Percentiles rank a stretch among this genome's conserved stretches.
These are phyloP conservation scores for Ploceus nigricollis DNA, from an alignment of 2,113 vertebrate species.

Conservation along the genomic window DNA sequence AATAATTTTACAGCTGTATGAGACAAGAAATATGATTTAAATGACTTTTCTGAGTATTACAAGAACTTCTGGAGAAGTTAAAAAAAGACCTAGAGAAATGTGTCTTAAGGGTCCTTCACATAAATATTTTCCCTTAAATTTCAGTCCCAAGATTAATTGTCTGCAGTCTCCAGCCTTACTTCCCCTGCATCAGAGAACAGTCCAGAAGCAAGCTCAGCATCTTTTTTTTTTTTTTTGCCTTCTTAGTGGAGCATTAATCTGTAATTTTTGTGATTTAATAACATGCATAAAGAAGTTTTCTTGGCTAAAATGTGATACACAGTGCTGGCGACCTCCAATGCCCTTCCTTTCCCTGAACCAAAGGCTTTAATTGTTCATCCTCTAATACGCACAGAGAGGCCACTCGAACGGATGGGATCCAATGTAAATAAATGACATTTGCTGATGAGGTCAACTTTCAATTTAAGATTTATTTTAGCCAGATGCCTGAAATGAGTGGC, in stretches of 20 bases:
- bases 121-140: conserved; percentile 46
- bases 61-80: conserved; percentile 50
- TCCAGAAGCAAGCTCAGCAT: conserved; percentile 49
- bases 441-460: conserved; percentile 34
- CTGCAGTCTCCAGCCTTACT: neutral
- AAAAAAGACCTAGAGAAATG: conserved; percentile 34
- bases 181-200: conserved; percentile 1
- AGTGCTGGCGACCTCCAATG: conserved; percentile 10
- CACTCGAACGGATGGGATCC: conserved; percentile 18
- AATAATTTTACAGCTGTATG: conserved; percentile 2
- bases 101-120: conserved; percentile 35
- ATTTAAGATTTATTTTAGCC: conserved; percentile 38
- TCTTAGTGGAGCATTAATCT: conserved; percentile 43
- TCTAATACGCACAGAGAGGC: neutral
- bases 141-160: conserved; percentile 19
- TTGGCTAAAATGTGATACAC: conserved; percentile 41
- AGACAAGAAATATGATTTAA: conserved; percentile 35
- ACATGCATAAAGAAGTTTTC: conserved; percentile 30
- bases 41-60: conserved; percentile 17
- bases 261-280: conserved; percentile 59
- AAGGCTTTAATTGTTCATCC: conserved; percentile 11
- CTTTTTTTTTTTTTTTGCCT: neutral
- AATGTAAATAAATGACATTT: conserved; percentile 59
- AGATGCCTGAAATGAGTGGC: conserved; percentile 31
- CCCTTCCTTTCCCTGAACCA: conserved; percentile 38